Evolutionary conservation across 2,113 vertebrate genomes (phyloP), one percentile per base, ranked within the genome.

Genomic region (Callipepla californica): DNA sequence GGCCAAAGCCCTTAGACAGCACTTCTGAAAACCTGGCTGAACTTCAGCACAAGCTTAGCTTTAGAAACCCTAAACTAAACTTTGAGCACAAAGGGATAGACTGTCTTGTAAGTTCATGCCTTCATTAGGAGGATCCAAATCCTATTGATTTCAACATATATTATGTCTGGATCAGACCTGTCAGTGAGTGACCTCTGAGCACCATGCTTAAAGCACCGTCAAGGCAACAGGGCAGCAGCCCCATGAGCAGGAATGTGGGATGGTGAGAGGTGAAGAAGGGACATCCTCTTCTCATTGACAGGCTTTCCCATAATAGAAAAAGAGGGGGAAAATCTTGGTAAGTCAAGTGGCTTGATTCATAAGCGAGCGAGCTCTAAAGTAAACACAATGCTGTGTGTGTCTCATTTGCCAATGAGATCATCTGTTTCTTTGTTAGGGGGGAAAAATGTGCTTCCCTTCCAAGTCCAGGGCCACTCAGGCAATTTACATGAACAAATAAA

Each of bases 401-500:
- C 95, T 91, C 76, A 58, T 90, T 96, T 92, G 85, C 93, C 95
- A 90, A 55, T 95, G 95, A 96, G 85, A 93, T 96, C 94, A 96
- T 96, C 93, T 92, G 90, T 91, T 95, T 94, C 96, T 96, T 96
- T 96, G 96, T 96, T 89, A 76, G 76, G 73, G 62, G 73, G 66
- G 94, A 84, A 62, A 93, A 96, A 86, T 84, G 85, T 87, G 90
- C 92, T 96, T 95, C 92, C 80, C 48, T 95, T 95, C 95, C 96
- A 91, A 95, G 85, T 62, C 58, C 69, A 66, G 85, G 90, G 82
- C 92, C 93, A 95, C 76, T 95, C 91, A 18, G 91, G 87, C 94
- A 95, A 96, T 95, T 96, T 95, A 81, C 93, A 84, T 96, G 96
- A 95, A 76, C 96, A 96, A 96, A 96, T 94, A 96, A 96, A 96